phyloP scores from a whole-genome alignment of 2,113 vertebrate genomes.

The Cettia cetti region DNA sequence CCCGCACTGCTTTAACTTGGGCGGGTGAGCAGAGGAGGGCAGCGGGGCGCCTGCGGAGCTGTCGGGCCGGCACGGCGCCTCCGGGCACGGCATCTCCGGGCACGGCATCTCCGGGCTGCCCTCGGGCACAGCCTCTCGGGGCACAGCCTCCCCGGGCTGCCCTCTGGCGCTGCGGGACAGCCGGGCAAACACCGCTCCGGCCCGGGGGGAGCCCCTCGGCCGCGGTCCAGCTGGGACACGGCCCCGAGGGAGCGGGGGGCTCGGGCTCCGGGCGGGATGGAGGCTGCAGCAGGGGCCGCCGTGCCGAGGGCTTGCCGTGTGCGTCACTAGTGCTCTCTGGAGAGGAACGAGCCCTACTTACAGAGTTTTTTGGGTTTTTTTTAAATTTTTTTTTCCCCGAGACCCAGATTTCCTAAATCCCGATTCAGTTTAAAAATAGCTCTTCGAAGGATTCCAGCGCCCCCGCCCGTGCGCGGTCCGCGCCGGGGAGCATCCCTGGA shows the following conservation, averaged over 20 bases:
- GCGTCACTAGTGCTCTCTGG: neutral
- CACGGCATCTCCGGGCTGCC: no score
- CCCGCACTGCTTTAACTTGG: accelerated
- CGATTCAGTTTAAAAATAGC: neutral
- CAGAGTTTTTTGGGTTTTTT: neutral
- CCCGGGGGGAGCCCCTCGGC: neutral
- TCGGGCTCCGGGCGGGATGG: accelerated
- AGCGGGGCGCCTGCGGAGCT: accelerated
- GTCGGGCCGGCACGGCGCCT: neutral
- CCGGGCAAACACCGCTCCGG: neutral
- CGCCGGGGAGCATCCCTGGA: neutral
- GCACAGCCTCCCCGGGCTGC: no score
- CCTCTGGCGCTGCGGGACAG: no score
- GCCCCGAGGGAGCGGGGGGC: neutral
- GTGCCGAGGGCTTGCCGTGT: neutral
- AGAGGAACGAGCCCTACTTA: neutral
- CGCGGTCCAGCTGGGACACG: neutral
- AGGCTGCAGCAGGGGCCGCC: neutral
- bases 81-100: no score
- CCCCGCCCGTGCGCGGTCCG: accelerated
- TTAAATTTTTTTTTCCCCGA: neutral
- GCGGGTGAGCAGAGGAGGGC: accelerated
- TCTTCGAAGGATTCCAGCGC: neutral
- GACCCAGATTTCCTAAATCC: neutral
- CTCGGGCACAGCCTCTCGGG: no score